Conservation (phyloP, 2,888 invertebrate genomes). For the Nycteola revayana region DNA sequence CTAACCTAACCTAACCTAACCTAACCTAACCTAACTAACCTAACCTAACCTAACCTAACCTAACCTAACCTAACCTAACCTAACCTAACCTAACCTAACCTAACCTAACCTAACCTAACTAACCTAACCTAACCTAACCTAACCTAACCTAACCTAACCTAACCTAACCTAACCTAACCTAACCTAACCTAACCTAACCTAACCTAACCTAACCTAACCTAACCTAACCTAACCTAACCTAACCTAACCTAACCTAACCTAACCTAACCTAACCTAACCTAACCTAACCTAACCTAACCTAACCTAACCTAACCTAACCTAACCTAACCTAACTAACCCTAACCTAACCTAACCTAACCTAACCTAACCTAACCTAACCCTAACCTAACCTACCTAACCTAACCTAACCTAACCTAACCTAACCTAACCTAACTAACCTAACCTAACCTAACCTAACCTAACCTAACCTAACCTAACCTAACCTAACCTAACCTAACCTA, state of each 20-base stretch:
- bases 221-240: conserved; percentile 15
- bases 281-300: conserved; percentile 21
- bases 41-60: conserved; percentile 8
- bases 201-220: conserved; percentile 12
- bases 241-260: conserved; percentile 20
- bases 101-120: conserved; percentile 20
- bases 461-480: conserved; percentile 19
- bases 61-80: conserved; percentile 26
- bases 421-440: conserved; percentile 14
- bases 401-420: conserved; percentile 16
- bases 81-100: conserved; percentile 20
- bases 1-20: conserved; percentile 25
- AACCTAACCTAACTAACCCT: conserved; percentile 24
- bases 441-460: conserved; percentile 16
- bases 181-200: conserved; percentile 13
- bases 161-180: conserved; percentile 11
- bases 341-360: conserved; percentile 19
- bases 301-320: conserved; percentile 27
- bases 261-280: conserved; percentile 23
- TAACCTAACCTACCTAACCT: conserved; percentile 16
- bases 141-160: conserved; percentile 8
- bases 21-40: conserved; percentile 21
- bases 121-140: conserved; percentile 15
- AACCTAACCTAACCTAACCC: conserved; percentile 11
- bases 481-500: conserved; percentile 19